Base-by-base conservation (phyloP, 2,797 vertebrate genomes). In the Perodicticus potto region DNA sequence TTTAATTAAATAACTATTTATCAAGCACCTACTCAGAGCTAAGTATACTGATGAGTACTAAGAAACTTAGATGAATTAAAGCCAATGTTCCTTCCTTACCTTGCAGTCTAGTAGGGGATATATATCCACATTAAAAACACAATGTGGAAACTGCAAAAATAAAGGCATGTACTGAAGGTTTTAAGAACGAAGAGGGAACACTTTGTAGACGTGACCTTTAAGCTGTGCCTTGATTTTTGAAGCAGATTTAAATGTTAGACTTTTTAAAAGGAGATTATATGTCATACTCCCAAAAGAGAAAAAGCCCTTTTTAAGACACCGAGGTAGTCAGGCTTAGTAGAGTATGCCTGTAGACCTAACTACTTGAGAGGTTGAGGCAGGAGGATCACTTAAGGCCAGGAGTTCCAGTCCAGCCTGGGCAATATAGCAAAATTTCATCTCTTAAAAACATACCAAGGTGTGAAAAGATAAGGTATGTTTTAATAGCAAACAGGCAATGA, bases 381-480 rank as follows among this genome's bases (percentile, higher is more conserved):
- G 32, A 67, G 65, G 65, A 80, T 34, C n/a, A 22, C 55, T 80
- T 37, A n/a, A 80, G n/a, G 22, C n/a, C 22, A 57, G 53, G 53
- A 27, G 77, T 80, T 34, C 23, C 22, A 57, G n/a, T 23, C 53
- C n/a, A 57, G 77, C n/a, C 55, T 57, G 53, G n/a, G 7, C 13
- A 80, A 37, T 20, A 57, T 37, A 34, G 3, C n/a, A 53, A 80
- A 13, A 80, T 4, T 7, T 19, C n/a, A 23, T 37, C n/a, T 25
- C 22, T 70, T 80, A 23, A 34, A 80, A 73, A 86, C 69, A 82
- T 93, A 82, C n/a, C 27, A 93, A 76, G 37, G 61, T 81, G 37
- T 91, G 61, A 85, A 91, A 77, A 89, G 91, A 74, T 45, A 85
- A 61, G 80, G 29, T 82, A 61, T 70, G 59, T 82, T 81, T 82